Percentiles rank a stretch among this genome's conserved stretches.
phyloP scores from a whole-genome alignment of 2,888 invertebrate genomes.

The Conchocele bisecta region DNA sequence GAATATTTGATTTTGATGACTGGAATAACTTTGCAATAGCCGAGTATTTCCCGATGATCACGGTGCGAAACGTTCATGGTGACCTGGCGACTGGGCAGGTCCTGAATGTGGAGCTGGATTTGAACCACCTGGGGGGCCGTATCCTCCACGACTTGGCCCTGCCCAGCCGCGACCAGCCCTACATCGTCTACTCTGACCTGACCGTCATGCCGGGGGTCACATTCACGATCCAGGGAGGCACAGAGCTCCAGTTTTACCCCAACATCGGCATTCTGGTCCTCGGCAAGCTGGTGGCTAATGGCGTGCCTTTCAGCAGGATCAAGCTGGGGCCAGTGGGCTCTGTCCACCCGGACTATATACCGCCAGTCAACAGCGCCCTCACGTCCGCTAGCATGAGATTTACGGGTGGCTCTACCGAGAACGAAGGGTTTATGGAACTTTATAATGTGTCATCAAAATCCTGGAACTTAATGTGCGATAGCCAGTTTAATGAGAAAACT shows the following conservation, averaged over 20 bases:
- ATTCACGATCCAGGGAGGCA: constrained; percentile 93
- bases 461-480: constrained; percentile 98
- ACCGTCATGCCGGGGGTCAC: constrained; percentile 98
- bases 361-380: constrained; percentile 7
- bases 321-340: constrained; percentile 46
- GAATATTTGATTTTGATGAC: constrained; percentile 99
- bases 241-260: constrained; percentile 95
- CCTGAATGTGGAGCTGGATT: constrained; percentile 66
- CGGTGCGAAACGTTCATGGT: constrained; percentile 83
- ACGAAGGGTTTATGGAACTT: constrained; percentile 95
- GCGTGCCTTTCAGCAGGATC: constrained; percentile 83
- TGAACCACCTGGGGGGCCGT: constrained; percentile 83
- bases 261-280: constrained; percentile 97
- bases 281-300: constrained; percentile 93
- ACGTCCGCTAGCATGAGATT: constrained; percentile 35
- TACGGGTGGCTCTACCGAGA: constrained; percentile 89
- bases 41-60: constrained; percentile 93
- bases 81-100: constrained; percentile 65
- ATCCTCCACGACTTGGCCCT: constrained; percentile 85
- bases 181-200: constrained; percentile 90
- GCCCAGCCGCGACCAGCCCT: constrained; percentile 67
- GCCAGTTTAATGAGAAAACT: constrained; percentile 96
- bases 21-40: constrained; percentile 99
- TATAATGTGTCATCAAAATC: constrained; percentile 97
- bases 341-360: background rate